Base-by-base conservation (phyloP, 2,113 vertebrate genomes). In the Microtus montanus region DNA sequence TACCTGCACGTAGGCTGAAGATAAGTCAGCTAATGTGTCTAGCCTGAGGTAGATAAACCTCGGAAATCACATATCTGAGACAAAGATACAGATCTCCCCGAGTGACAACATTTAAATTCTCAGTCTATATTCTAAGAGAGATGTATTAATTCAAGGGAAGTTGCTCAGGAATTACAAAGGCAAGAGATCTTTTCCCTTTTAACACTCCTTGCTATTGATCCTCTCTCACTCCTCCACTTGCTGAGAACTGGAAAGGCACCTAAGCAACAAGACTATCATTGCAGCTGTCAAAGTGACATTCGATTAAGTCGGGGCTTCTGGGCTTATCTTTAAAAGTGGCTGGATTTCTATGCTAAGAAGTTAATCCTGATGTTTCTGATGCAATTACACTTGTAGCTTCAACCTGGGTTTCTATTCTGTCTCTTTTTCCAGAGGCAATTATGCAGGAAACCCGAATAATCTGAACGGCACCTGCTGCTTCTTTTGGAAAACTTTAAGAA, bases 341-440 rank as follows among this genome's bases (percentile, higher is more conserved):
- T 96, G 44, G 68, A 93, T 96, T 98, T 79, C 97, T 90, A 54
- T 35, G 7, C 94, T 98, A 97, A 97, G 85, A 96, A 97, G 38
- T 97, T 97, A 98, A 97, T 97, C 89, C 71, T 3, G 95, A 93
- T 97, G 87, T 97, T 98, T 97, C 95, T 96, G 30, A 87, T 97
- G 84, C 77, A 89, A 96, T 97, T 93, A 79, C 26, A 80, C 93
- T 96, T 96, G 70, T 86, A 97, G 83, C 92, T 96, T 95, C n/a
- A 97, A n/a, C 41, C 85, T 96, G 66, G 1, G 63, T 87, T 97
- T 97, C 96, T 89, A 95, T 95, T 95, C 64, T 95, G 14, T 86
- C 79, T 75, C 92, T 89, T 97, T 90, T 94, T 95, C 91, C 58
- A 70, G 92, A 77, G 7, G 11, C 26, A 19, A 87, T 87, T 77